These are phyloP conservation scores for Plumapathes pennacea DNA, from an alignment of 92 coral and sea anemone species.

Conservation along the genomic window DNA sequence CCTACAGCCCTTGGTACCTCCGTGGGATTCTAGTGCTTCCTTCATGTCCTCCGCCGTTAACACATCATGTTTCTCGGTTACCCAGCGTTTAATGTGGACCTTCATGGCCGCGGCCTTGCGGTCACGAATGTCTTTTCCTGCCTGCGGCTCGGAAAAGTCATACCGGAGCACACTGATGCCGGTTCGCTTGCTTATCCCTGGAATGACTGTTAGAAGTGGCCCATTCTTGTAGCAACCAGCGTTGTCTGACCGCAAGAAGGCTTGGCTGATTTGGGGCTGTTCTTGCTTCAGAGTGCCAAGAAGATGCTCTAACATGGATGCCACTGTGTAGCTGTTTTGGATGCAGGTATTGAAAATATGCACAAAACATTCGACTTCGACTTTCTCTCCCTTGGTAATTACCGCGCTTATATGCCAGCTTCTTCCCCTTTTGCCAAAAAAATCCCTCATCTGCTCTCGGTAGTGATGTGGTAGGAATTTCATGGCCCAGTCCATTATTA, in stretches of 20 bases:
- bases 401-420: too few relatives aligned
- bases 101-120: slow-evolving; percentile 24
- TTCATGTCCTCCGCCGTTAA: slow-evolving; percentile 4
- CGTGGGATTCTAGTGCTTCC: slow-evolving; percentile 19
- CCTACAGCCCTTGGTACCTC: slow-evolving; percentile 30
- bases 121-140: slow-evolving; percentile 20
- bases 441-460: too few relatives aligned
- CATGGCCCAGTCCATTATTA: too few relatives aligned
- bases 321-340: slow-evolving; percentile 9
- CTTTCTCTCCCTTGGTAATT: too few relatives aligned
- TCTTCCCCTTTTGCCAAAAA: too few relatives aligned
- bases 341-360: too few relatives aligned
- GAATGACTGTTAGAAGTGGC: neutral
- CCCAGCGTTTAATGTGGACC: slow-evolving; percentile 11
- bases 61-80: slow-evolving; percentile 20
- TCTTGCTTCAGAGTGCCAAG: slow-evolving; percentile 8
- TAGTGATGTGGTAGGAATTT: too few relatives aligned
- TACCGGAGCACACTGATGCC: slow-evolving; percentile 8
- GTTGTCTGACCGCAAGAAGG: slow-evolving; percentile 12
- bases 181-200: slow-evolving; percentile 4
- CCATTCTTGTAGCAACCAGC: slow-evolving; percentile 22
- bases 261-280: slow-evolving; percentile 2
- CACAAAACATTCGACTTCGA: too few relatives aligned
- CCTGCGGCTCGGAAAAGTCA: slow-evolving; percentile 15
- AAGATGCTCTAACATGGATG: slow-evolving; percentile 4